These are phyloP conservation scores for Lissocephala sabroskyi DNA, from an alignment of 2,888 invertebrate genomes.

Conservation along the genomic window DNA sequence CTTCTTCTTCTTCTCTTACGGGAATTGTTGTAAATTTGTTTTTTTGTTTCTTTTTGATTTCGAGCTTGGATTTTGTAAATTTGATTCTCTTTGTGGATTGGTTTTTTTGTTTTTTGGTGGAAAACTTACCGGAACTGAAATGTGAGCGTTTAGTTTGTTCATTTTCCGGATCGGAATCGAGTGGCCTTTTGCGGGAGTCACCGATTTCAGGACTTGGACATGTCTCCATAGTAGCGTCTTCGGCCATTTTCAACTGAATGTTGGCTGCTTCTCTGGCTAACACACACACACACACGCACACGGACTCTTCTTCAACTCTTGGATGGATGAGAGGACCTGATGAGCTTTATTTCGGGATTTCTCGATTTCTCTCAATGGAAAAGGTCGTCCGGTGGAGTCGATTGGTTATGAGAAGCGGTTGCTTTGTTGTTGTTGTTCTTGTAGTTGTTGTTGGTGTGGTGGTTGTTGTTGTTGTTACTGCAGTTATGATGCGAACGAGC, in stretches of 20 bases:
- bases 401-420: conserved; percentile 15
- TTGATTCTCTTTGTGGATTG: too few relatives aligned
- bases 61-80: conserved; percentile 9
- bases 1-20: conserved; percentile 2
- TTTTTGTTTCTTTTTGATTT: conserved; percentile 3
- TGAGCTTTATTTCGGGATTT: conserved; percentile 36
- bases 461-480: conserved; percentile 16
- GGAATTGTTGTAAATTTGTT: background rate
- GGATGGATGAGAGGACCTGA: too few relatives aligned
- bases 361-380: too few relatives aligned
- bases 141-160: conserved; percentile 91
- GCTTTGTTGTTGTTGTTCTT: conserved; percentile 20
- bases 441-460: conserved; percentile 28
- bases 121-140: conserved; percentile 87
- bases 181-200: conserved; percentile 91
- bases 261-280: conserved; percentile 54
- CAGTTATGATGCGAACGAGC: conserved; percentile 15
- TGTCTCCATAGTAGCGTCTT: conserved; percentile 94
- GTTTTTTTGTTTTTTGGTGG: conserved; percentile 22
- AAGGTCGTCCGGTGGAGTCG: too few relatives aligned
- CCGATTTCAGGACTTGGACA: conserved; percentile 92
- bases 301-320: conserved; percentile 10
- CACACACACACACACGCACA: too few relatives aligned
- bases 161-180: conserved; percentile 88
- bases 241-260: conserved; percentile 80